Percentiles rank a stretch among this genome's conserved stretches.
Evolutionary conservation across 2,888 invertebrate genomes (phyloP).

Genomic region (Chrysodeixis includens): DNA sequence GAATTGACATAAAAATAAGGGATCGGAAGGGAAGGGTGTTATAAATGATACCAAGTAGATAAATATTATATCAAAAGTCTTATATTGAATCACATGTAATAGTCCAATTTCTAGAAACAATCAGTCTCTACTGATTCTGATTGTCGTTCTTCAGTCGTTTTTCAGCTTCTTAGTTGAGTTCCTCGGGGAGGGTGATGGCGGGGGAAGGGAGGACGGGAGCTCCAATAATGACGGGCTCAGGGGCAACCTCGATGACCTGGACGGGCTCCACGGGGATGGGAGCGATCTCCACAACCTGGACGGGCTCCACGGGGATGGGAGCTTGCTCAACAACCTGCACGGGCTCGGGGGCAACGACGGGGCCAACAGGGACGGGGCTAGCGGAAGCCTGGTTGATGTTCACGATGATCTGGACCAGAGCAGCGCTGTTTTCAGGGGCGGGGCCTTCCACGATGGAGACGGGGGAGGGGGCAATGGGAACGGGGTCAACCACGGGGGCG

Average conservation of each 20-base stretch:
- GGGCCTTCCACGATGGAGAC: constrained; percentile 15
- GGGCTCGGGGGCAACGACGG: constrained; percentile 32
- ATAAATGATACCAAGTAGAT: background rate
- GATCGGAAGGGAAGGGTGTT: too few relatives aligned
- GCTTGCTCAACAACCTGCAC: constrained; percentile 30
- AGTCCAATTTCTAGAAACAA: constrained; percentile 6
- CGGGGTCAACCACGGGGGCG: background rate
- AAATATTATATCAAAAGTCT: background rate
- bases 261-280: constrained; percentile 30
- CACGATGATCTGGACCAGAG: constrained; percentile 67
- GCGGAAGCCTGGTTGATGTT: constrained; percentile 61
- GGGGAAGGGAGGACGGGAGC: too few relatives aligned
- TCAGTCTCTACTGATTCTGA: too few relatives aligned
- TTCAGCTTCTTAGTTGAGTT: constrained; percentile 59
- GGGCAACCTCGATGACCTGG: constrained; percentile 32
- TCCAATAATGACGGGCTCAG: constrained; percentile 47
- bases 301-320: constrained; percentile 20
- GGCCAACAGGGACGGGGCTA: constrained; percentile 24
- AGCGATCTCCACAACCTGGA: constrained; percentile 19
- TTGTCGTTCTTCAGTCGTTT: too few relatives aligned
- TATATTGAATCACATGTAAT: constrained; percentile 10
- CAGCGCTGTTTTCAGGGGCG: constrained; percentile 36
- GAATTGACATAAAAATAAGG: too few relatives aligned
- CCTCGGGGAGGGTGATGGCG: too few relatives aligned
- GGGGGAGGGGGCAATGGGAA: constrained; percentile 14